Evolutionary conservation across 2,113 vertebrate genomes (phyloP).

Genomic region (Dinomys branickii): DNA sequence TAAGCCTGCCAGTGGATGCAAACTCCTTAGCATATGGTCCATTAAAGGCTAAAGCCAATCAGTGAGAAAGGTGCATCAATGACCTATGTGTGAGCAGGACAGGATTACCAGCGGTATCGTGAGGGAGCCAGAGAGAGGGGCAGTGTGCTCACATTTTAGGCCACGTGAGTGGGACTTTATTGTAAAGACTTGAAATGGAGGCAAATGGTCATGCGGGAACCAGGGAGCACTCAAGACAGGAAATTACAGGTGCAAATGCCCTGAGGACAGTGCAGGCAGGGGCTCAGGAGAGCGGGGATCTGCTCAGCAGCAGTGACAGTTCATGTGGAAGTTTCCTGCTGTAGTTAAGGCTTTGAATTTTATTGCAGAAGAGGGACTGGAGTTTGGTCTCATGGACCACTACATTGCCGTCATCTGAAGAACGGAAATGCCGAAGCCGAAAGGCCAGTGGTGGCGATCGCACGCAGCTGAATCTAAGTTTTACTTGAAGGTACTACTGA

Average conservation of each 20-base stretch:
- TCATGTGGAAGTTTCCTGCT: accelerated
- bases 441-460: background rate
- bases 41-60: background rate
- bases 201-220: too few species aligned
- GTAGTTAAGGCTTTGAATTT: background rate
- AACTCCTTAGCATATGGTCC: background rate
- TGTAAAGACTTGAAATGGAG: background rate
- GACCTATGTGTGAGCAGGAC: background rate
- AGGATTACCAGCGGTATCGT: background rate
- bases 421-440: background rate
- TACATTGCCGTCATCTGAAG: background rate
- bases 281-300: background rate
- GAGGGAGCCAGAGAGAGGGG: background rate
- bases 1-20: background rate
- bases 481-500: background rate
- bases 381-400: background rate
- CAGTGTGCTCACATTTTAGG: background rate
- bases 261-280: background rate
- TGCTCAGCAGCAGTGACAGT: background rate
- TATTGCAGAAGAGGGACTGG: background rate
- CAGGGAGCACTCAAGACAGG: background rate
- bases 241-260: background rate
- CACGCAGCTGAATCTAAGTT: background rate
- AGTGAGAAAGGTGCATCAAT: background rate
- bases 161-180: background rate